phyloP scores from a whole-genome alignment of 2,888 invertebrate genomes.

The Pyrrhia umbra region DNA sequence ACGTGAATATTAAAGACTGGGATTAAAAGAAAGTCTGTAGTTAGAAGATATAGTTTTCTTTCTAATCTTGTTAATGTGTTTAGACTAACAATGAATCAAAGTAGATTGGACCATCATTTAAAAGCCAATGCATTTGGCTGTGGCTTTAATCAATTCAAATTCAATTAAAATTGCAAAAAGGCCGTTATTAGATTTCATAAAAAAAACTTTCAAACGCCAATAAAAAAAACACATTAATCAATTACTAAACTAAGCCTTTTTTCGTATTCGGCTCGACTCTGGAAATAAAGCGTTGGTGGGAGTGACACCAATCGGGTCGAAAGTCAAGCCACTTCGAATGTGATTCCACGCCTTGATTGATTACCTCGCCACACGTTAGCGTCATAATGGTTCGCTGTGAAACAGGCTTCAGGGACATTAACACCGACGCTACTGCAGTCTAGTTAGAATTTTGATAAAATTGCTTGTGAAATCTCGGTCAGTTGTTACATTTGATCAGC shows the following conservation, averaged over 20 bases:
- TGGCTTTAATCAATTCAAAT: background rate
- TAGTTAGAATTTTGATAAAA: background rate
- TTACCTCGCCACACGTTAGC: slow-evolving; percentile 47
- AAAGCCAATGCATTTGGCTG: background rate
- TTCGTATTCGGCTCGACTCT: slow-evolving; percentile 26
- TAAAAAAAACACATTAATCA: slow-evolving; percentile 43
- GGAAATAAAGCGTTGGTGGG: slow-evolving; percentile 33
- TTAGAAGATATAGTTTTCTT: too few relatives aligned
- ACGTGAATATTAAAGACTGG: background rate
- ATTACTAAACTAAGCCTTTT: slow-evolving; percentile 46
- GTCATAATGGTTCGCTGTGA: slow-evolving; percentile 27
- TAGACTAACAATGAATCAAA: background rate
- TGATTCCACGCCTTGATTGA: slow-evolving; percentile 58
- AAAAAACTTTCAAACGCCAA: background rate
- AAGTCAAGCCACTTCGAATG: slow-evolving; percentile 52
- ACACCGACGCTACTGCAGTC: background rate
- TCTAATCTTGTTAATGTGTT: too few relatives aligned
- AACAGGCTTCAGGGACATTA: slow-evolving; percentile 11
- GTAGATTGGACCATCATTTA: background rate
- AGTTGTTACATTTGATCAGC: background rate
- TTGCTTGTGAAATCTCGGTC: background rate
- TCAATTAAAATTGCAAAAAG: background rate
- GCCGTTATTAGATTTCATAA: background rate
- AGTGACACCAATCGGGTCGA: slow-evolving; percentile 41
- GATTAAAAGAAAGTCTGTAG: background rate